These are phyloP conservation scores for Pituophis catenifer DNA, from an alignment of 2,113 vertebrate species.

Conservation along the genomic window DNA sequence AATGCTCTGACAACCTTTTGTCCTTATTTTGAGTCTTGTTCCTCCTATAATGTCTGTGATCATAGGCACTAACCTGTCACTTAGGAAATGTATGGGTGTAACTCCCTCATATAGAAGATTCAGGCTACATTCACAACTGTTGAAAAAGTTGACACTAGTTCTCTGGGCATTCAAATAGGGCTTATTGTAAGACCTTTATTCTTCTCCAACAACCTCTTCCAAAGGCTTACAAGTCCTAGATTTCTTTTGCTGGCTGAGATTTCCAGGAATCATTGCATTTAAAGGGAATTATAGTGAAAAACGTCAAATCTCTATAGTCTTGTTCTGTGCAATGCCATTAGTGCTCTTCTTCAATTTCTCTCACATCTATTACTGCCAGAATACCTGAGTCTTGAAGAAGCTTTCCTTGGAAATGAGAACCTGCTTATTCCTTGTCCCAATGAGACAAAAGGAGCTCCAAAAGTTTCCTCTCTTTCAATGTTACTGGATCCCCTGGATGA, in stretches of 20 bases:
- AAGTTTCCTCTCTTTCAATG: not conserved
- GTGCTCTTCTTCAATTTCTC: not conserved
- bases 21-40: not conserved
- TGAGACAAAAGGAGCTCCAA: not conserved
- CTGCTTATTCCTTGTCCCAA: not conserved
- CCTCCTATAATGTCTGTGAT: not conserved
- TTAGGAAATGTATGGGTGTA: not conserved
- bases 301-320: not conserved
- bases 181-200: not conserved
- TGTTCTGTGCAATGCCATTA: fast-evolving
- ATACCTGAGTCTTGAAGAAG: not conserved
- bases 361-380: not conserved
- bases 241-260: not conserved
- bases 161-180: not conserved
- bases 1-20: not conserved
- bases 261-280: not conserved
- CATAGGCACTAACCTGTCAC: not conserved
- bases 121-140: not conserved
- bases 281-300: not conserved
- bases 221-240: not conserved
- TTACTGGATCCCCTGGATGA: not conserved
- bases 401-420: not conserved
- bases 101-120: not conserved
- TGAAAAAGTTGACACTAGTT: not conserved
- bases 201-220: not conserved